phyloP scores from a whole-genome alignment of 2,797 vertebrate species.

The Coendou prehensilis region DNA sequence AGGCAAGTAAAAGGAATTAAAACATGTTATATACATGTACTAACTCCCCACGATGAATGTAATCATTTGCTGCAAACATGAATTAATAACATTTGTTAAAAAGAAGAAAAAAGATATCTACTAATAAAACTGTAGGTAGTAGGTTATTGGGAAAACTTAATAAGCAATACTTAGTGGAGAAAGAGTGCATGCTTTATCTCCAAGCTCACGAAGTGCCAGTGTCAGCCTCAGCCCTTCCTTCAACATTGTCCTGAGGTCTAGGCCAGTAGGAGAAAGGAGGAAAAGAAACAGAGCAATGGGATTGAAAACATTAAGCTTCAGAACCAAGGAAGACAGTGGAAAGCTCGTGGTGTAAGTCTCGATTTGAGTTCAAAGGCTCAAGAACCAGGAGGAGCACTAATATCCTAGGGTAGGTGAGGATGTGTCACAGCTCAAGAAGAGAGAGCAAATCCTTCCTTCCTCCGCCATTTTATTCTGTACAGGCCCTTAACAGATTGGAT shows the following conservation, averaged over 20 bases:
- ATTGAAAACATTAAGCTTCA: not conserved
- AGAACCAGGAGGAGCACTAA: not conserved
- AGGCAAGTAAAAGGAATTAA: too few species aligned
- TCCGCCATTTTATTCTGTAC: not conserved
- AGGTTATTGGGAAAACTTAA: not conserved
- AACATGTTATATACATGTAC: too few species aligned
- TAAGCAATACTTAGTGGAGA: not conserved
- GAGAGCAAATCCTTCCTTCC: not conserved
- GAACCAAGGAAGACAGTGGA: not conserved
- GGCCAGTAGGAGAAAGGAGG: not conserved
- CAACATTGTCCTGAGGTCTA: not conserved
- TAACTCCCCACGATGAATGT: too few species aligned
- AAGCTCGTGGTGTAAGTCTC: not conserved
- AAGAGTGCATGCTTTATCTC: not conserved
- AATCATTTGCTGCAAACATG: too few species aligned
- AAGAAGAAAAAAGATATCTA: not conserved
- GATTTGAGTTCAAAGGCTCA: too few species aligned
- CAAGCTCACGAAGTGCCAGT: not conserved
- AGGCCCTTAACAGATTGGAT: not conserved
- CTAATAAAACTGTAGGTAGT: not conserved
- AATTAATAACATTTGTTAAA: too few species aligned
- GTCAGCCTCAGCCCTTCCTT: not conserved
- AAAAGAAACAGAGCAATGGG: not conserved
- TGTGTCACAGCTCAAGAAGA: not conserved
- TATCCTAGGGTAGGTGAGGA: not conserved